Evolutionary conservation across 2,797 vertebrate species (phyloP), one percentile per base, ranked within the genome.

Genomic region (Cirrhinus molitorella): DNA sequence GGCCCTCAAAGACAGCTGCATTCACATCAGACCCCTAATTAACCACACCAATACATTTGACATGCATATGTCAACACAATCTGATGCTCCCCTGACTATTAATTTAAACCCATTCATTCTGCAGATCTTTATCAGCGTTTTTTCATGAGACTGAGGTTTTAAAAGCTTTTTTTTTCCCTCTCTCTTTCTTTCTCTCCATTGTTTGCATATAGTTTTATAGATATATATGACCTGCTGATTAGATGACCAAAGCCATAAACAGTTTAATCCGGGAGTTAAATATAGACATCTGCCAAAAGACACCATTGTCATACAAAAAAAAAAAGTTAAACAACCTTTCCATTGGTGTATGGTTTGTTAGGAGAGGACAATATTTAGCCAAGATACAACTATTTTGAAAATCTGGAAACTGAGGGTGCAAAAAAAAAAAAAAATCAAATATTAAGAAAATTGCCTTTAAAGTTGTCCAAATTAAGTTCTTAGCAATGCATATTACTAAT

Each of bases 11-110:
- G 75, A 83, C 87, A 79, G 83, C 80, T 87, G 81, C 83, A 87
- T 79, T 73, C 86, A 88, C 83, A 86, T 79, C 65, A 86, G 83
- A 86, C n/a, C 85, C 83, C 85, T 79, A 83, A 85, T 85, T 87
- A 86, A 75, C 77, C 72, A 79, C 77, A 47, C 80, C 37, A 61
- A 76, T 67, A 65, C 63, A 68, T 59, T 49, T 81, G 79, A 72
- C 79, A 72, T 81, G 79, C 66, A 71, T 51, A 12, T 61, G 53
- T 71, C 79, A 72, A 81, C 79, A 81, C 79, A 71, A 61, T 47
- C 79, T 72, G 67, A 80, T 59, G 51, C 49, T 71, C 37, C 70
- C 66, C 34, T 55, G 65, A 80, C 79, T 80, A 80, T 68, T 70
- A 3, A 71, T 71, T 61, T 40, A 59, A 49, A 71, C 47, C 19